phyloP scores from a whole-genome alignment of 2,888 invertebrate genomes.

The Eledona agricola region DNA sequence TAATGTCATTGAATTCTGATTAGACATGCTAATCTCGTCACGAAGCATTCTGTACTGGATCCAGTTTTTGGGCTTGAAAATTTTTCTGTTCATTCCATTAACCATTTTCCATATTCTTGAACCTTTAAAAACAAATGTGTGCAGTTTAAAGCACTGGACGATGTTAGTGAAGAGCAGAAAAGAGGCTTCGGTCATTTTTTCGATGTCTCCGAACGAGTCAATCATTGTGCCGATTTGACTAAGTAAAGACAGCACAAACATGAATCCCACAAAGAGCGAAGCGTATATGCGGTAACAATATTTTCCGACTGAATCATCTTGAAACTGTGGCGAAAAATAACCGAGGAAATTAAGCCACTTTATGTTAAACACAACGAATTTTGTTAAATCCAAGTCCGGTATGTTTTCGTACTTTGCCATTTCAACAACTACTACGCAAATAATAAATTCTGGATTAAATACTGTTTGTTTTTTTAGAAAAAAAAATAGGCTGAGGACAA shows the following conservation, averaged over 20 bases:
- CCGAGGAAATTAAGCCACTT: constrained; percentile 25
- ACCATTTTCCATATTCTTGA: constrained; percentile 36
- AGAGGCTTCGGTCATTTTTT: constrained; percentile 48
- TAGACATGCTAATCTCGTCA: constrained; percentile 43
- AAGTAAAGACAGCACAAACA: constrained; percentile 61
- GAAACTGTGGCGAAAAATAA: constrained; percentile 18
- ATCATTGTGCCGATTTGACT: constrained; percentile 64
- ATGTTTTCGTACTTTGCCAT: background rate
- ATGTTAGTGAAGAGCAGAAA: constrained; percentile 52
- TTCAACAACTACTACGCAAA: too few relatives aligned
- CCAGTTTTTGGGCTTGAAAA: constrained; percentile 47
- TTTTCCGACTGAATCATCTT: background rate
- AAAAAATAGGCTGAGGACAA: too few relatives aligned
- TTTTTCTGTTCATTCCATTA: constrained; percentile 37
- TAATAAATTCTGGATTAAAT: too few relatives aligned
- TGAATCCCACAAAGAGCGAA: constrained; percentile 31
- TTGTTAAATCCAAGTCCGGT: constrained; percentile 7
- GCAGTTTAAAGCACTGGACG: constrained; percentile 36
- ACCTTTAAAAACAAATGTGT: constrained; percentile 30
- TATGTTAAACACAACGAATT: constrained; percentile 8
- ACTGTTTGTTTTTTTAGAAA: too few relatives aligned
- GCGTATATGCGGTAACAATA: constrained; percentile 17
- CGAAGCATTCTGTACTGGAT: constrained; percentile 45
- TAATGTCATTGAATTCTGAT: constrained; percentile 46
- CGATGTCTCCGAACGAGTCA: constrained; percentile 58